Evolutionary conservation across 1,140 invertebrate genomes (phyloP), one percentile per base, ranked within the genome.

Genomic region (Brachionus sp.): DNA sequence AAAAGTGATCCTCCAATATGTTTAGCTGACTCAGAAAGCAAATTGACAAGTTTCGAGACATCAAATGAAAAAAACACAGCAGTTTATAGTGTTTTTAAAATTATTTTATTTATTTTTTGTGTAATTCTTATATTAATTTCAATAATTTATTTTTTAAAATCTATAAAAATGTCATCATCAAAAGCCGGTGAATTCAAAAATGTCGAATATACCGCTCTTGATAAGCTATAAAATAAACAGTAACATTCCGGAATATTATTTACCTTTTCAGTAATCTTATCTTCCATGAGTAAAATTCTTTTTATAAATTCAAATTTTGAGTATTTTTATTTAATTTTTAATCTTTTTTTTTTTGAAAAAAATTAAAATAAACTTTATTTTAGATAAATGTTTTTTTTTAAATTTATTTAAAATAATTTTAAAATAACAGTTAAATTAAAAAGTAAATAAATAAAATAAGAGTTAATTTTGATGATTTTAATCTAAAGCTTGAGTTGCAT

Each of bases 111-210:
- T 70, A 39, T 70, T 70, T 35, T 70, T 10, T 70, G 35, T 7
- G 13, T 70, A 16, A 39, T 37, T 70, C 37, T 70, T 9, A 13
- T 70, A 39, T 16, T 70, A 39, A 39, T 39, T 70, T 70, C 66
- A 9, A 70, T 70, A n/a, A 70, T 70, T 19, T 70, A 70, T 33
- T 70, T 70, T 39, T 35, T 70, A 19, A 70, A 70, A 70, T 70
- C 66, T 39, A 35, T 70, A 19, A 39, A 39, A 9, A 10, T 70
- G n/a, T 10, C 33, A 19, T 37, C 66, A 3, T 39, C 29, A 39
- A 70, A 39, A 39, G 33, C 66, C 3, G 16, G 37, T 10, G 16
- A 70, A 16, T 70, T 70, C 16, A 70, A 70, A 39, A 70, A 39
- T 39, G 66, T 70, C n/a, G 33, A 70, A 19, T 70, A 70, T 39